Conservation (phyloP, 2,888 invertebrate species). For the Disparrhopalites patrizii region DNA sequence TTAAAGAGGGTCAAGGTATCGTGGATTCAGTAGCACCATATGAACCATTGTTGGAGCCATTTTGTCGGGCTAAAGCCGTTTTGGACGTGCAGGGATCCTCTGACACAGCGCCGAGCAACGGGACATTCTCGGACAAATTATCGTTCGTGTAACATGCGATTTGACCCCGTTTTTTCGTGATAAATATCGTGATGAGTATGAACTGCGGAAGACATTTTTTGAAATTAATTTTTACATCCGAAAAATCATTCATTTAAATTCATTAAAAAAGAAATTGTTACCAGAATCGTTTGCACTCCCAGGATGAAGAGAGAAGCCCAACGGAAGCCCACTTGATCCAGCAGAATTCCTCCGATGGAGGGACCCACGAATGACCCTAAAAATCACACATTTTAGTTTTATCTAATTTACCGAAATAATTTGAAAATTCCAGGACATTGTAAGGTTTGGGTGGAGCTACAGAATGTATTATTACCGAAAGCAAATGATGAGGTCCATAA, state of each 20-base stretch:
- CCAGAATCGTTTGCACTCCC: constrained; percentile 55
- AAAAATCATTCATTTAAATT: background rate
- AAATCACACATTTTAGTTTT: no score
- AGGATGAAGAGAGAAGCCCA: constrained; percentile 68
- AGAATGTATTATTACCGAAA: constrained; percentile 51
- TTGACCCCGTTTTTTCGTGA: background rate
- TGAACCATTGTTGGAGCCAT: background rate
- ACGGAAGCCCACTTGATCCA: constrained; percentile 56
- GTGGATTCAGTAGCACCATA: background rate
- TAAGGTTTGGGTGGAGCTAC: no score
- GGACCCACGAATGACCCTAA: constrained; percentile 33
- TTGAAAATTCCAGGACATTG: background rate
- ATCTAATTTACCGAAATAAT: background rate
- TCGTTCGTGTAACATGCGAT: background rate
- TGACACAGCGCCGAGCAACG: background rate
- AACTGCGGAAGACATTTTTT: background rate
- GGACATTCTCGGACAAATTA: constrained; percentile 1
- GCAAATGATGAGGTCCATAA: constrained; percentile 80
- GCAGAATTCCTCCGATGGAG: constrained; percentile 49
- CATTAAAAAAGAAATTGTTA: background rate
- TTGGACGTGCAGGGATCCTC: constrained; percentile 11
- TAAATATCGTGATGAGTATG: background rate
- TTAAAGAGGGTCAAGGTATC: no score
- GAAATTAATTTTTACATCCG: background rate
- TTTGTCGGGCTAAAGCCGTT: constrained; percentile 1